These are phyloP conservation scores for Danio rerio DNA, from an alignment of 2,113 vertebrate genomes.

Conservation along the genomic window DNA sequence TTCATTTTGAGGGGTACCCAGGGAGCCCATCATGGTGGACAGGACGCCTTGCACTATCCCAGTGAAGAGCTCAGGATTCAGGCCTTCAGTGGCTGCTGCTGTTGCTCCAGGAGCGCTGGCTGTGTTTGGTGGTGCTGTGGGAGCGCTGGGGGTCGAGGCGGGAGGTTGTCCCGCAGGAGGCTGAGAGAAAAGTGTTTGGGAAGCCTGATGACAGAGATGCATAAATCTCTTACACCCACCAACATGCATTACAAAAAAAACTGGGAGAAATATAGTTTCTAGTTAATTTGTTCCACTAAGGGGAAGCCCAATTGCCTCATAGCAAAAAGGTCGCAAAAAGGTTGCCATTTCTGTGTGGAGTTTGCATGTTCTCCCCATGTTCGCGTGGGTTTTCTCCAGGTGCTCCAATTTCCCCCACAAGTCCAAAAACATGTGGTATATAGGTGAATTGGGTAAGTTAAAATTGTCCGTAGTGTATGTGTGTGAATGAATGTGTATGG, in stretches of 20 bases:
- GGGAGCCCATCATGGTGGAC: conserved; percentile 87
- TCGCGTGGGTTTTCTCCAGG: too few species aligned
- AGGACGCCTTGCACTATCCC: conserved; percentile 90
- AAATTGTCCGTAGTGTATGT: too few species aligned
- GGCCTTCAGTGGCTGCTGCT: conserved; percentile 68
- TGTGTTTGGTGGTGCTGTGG: conserved; percentile 42
- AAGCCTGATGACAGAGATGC: conserved; percentile 61
- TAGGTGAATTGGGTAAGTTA: too few species aligned
- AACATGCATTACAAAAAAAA: conserved; percentile 18
- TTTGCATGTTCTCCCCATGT: too few species aligned
- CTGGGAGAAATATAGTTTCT: neutral
- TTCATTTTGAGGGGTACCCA: conserved; percentile 85
- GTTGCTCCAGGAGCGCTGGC: conserved; percentile 39
- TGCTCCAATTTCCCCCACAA: too few species aligned
- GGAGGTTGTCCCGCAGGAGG: conserved; percentile 52
- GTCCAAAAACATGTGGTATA: too few species aligned
- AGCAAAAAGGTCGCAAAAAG: too few species aligned
- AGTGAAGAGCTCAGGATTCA: conserved; percentile 88
- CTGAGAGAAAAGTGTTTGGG: conserved; percentile 69
- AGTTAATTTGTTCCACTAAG: neutral
- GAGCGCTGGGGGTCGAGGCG: conserved; percentile 24
- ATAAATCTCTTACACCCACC: neutral
- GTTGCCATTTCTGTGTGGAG: too few species aligned
- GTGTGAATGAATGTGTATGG: too few species aligned
- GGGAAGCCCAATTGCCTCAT: too few species aligned